Percentiles rank a stretch among this genome's conserved stretches.
Evolutionary conservation across 1,140 invertebrate species (phyloP).

Genomic region (Amphibalanus amphitrite): DNA sequence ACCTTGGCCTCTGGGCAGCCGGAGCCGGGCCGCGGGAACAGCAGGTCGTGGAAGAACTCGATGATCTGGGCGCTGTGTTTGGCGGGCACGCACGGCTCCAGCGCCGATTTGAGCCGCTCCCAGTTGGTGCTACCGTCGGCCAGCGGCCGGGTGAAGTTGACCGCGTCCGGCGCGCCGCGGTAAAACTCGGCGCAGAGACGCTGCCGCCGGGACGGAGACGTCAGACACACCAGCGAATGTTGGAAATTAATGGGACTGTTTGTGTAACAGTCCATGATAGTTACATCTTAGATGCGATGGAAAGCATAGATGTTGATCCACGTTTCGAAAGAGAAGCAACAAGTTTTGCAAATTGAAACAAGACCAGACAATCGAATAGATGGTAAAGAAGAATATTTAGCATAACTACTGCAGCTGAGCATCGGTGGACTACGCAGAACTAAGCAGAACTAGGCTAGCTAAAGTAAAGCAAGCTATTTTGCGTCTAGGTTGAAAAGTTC

Average conservation of each 20-base stretch:
- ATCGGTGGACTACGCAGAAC: conserved; percentile 17
- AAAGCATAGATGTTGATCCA: too few species aligned
- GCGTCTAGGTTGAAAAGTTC: background rate
- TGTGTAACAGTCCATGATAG: too few species aligned
- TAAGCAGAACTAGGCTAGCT: conserved; percentile 17
- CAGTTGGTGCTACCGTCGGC: conserved; percentile 52
- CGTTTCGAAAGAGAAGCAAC: too few species aligned
- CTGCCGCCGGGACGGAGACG: conserved; percentile 25
- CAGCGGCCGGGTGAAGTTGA: conserved; percentile 57
- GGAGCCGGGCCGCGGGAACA: conserved; percentile 6
- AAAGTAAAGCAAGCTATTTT: conserved; percentile 9
- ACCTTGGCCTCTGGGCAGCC: background rate
- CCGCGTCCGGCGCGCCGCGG: conserved; percentile 49
- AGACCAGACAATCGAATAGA: too few species aligned
- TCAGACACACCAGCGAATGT: too few species aligned
- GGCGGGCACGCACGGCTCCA: conserved; percentile 6
- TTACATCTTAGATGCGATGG: too few species aligned
- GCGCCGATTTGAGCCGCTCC: conserved; percentile 46
- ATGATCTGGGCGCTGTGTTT: conserved; percentile 4
- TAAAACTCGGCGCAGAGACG: conserved; percentile 72
- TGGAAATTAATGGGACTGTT: too few species aligned
- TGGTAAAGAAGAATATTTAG: too few species aligned
- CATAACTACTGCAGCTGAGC: background rate
- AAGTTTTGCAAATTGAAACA: too few species aligned
- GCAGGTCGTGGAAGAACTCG: conserved; percentile 7